Base-by-base conservation (phyloP, 2,113 vertebrate species). In the Australoheros scitulus region DNA sequence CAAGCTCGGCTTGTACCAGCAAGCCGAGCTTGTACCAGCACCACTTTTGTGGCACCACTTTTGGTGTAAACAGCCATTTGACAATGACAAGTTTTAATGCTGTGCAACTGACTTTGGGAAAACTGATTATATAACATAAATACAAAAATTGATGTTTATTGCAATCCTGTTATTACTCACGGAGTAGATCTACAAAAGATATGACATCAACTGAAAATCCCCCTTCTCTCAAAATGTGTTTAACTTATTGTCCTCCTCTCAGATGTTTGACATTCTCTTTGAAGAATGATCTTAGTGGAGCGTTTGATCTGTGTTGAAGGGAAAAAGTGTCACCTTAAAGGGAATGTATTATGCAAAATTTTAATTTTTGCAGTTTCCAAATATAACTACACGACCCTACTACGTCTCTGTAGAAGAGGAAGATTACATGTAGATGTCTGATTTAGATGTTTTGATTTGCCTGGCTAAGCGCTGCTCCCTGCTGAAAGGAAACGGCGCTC, bases 241-340 rank as follows among this genome's bases (percentile, higher is more conserved):
- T 7, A 72, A 6, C 68, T 55, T 55, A 72, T 72, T 55, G 68
- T 32, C 26, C 47, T 34, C 26, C 20, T 72, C 18, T 55, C 68
- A 72, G 68, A 55, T 72, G 47, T 55, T 72, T 72, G 68, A 72
- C 68, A 55, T 72, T 72, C 47, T 72, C 68, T 8, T 32, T 72
- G 68, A 72, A 72, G 43, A 29, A 26, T 72, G 24, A 52, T 72
- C 10, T 70, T 50, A 70, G 43, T 50, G 24, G 17, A 50, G 24
- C 13, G 43, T 70, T 52, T 70, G 65, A 70, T 70, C 47, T 55
- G 68, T n/a, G 26, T 29, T 34, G 68, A 72, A 72, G 47, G 47
- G 68, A 43, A 55, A 72, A 72, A 72, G 47, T 55, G 14, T 72
- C 26, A 55, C 68, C 68, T 72, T 55, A 52, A 72, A 72, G 47